Conservation (phyloP, 2,888 invertebrate species). For the Ryuthela nishihirai region DNA sequence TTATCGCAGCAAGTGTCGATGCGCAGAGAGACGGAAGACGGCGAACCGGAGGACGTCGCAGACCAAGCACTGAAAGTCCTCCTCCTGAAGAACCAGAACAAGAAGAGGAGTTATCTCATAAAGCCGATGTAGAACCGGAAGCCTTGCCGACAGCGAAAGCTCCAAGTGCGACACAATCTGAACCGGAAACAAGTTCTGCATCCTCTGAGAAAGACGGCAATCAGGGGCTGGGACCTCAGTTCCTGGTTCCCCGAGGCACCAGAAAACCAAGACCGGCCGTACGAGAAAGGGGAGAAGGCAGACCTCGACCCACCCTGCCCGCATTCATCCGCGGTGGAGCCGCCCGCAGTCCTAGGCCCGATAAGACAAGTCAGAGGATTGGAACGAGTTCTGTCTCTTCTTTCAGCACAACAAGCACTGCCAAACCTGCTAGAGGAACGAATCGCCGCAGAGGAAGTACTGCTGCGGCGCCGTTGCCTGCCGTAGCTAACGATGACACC, state of each 20-base stretch:
- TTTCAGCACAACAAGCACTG: conserved; percentile 1
- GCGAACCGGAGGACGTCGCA: conserved; percentile 18
- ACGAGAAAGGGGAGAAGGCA: conserved; percentile 4
- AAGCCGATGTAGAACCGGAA: conserved; percentile 14
- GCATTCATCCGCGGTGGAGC: conserved; percentile 10
- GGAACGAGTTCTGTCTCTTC: not conserved
- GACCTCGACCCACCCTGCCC: conserved; percentile 18
- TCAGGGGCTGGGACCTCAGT: conserved; percentile 12
- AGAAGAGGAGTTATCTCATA: conserved; percentile 12
- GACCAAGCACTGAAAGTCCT: conserved; percentile 13
- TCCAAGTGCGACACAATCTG: conserved; percentile 1
- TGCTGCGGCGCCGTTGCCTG: not conserved
- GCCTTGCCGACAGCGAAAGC: conserved; percentile 11
- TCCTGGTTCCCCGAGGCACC: conserved; percentile 21
- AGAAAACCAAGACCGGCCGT: conserved; percentile 23
- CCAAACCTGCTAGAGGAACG: conserved; percentile 11
- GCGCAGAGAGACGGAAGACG: conserved; percentile 22
- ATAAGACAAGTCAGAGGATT: conserved; percentile 8
- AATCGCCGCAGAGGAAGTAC: conserved; percentile 4
- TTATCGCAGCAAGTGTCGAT: not conserved
- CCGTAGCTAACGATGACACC: not conserved
- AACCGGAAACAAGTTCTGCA: conserved; percentile 11
- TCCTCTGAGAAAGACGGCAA: conserved; percentile 2
- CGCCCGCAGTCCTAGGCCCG: conserved; percentile 11
- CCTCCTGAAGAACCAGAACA: conserved; percentile 4